Conservation (phyloP, 1,140 invertebrate genomes). For the Brachionus plicatilis region DNA sequence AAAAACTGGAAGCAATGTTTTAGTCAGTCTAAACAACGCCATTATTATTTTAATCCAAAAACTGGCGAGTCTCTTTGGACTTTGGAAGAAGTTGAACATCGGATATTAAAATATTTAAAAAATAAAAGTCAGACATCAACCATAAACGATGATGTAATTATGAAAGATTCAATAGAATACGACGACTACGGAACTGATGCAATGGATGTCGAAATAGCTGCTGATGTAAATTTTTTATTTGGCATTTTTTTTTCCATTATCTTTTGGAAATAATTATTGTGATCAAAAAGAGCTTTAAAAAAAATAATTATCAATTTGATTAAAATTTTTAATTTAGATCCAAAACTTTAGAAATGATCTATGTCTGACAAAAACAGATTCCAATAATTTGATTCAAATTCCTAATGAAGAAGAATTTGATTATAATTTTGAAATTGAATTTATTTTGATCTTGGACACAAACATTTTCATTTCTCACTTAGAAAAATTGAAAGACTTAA, state of each 20-base stretch:
- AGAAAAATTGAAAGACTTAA: neutral
- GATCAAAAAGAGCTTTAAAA: no score
- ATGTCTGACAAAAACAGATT: neutral
- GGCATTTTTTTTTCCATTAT: neutral
- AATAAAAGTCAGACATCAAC: neutral
- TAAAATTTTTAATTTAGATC: neutral
- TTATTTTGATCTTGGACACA: neutral
- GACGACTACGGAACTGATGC: neutral
- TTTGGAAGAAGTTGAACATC: slow-evolving; percentile 2
- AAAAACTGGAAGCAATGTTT: slow-evolving; percentile 15
- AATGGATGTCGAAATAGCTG: slow-evolving; percentile 26
- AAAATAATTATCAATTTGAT: no score
- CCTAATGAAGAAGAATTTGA: neutral
- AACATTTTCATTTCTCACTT: slow-evolving; percentile 27
- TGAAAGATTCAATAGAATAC: neutral
- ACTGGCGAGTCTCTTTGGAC: slow-evolving; percentile 27
- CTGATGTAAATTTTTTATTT: neutral
- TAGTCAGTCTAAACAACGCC: neutral
- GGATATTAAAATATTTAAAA: neutral
- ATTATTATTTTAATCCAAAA: slow-evolving; percentile 30
- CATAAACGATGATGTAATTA: neutral
- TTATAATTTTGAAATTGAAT: neutral
- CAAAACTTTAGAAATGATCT: neutral
- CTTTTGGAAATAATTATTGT: no score
- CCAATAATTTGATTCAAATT: neutral